Evolutionary conservation across 2,888 invertebrate species (phyloP), one percentile per base, ranked within the genome.

Genomic region (Choristoneura rosaceana): DNA sequence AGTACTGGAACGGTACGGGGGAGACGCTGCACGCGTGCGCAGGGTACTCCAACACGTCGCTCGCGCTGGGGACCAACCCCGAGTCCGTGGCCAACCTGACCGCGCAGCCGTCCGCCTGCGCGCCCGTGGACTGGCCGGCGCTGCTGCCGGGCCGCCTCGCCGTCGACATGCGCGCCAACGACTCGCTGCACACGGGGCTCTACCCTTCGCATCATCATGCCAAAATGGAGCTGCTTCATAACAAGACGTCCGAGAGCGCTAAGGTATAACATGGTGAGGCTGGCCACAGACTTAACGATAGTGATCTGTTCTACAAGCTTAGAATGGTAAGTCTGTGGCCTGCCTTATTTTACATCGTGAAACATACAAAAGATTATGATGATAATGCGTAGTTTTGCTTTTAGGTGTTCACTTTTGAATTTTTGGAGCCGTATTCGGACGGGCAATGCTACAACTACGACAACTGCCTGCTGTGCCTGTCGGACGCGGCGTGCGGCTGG

Each of bases 401-500:
- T 47, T 81, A 95, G 95, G 94, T 97, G 0, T 98, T 98, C 81
- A 98, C 98, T 0, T 97, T 98, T 82, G 98, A 98, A 85, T 98
- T 97, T 86, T 91, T 99, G 75, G 98, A 99, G 86, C 98, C 98
- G 0, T 98, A 96, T 88, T 97, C 97, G 69, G 96, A 96, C 73
- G 97, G 97, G 0, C 95, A 96, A 41, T 98, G 98, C 84, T 90
- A 93, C 0, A 95, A 95, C 68, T 97, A 98, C 87, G 96, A 94
- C 76, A 98, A 98, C 88, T 99, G 99, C 82, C 91, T 98, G 45
- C 96, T 98, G 75, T 99, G 99, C 84, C 92, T 99, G 69, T 96
- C 97, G 0, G 98, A 99, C 88, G 96, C 97, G 0, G 95, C 96
- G 15, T 99, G 99, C 84, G 98, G 98, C 1, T 99, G 99, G 99